Base-by-base conservation (phyloP, 2,113 vertebrate species). In the Chelonoidis abingdonii region DNA sequence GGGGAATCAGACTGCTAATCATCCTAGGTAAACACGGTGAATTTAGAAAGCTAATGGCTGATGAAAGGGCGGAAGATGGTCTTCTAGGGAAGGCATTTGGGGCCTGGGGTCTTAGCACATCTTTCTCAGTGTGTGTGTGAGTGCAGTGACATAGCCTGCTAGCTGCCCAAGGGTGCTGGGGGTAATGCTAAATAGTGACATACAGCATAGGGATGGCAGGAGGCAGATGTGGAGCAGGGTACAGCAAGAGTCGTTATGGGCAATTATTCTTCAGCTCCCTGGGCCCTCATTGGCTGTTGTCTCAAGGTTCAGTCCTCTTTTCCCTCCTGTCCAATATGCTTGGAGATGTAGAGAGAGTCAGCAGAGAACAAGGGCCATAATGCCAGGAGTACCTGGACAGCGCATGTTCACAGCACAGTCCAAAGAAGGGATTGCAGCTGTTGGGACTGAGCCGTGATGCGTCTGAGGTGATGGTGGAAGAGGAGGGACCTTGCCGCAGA, bases 1-100 rank as follows among this genome's bases (percentile, higher is more conserved):
- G 57, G 65, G 65, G n/a, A 21, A 35, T 72, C 14, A 9, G 35
- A 38, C 6, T 19, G 14, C 65, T 72, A 72, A 72, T 17, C 69
- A 38, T 75, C 19, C 69, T 10, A 24, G 21, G 38, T 35, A 76
- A 76, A 76, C 22, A 11, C 3, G 5, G 72, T 76, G 38, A 76
- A 76, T 25, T 38, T 41, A n/a, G 72, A 44, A 11, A 25, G 38
- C 38, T 24, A 12, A 19, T 11, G 72, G 72, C n/a, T 25, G 38
- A 5, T 5, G 4, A 5, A 19, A n/a, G 19, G 17, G n/a, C 0
- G 3, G 16, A 21, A 22, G 65, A 38, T 38, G 19, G n/a, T 21
- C 16, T 38, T 72, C 35, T 72, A 72, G 72, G n/a, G 72, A 41
- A 24, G 22, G 41, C 22, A 25, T 25, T 22, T 78, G 22, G 75